These are phyloP conservation scores for Verasper variegatus DNA, from an alignment of 2,113 vertebrate genomes.

Conservation along the genomic window DNA sequence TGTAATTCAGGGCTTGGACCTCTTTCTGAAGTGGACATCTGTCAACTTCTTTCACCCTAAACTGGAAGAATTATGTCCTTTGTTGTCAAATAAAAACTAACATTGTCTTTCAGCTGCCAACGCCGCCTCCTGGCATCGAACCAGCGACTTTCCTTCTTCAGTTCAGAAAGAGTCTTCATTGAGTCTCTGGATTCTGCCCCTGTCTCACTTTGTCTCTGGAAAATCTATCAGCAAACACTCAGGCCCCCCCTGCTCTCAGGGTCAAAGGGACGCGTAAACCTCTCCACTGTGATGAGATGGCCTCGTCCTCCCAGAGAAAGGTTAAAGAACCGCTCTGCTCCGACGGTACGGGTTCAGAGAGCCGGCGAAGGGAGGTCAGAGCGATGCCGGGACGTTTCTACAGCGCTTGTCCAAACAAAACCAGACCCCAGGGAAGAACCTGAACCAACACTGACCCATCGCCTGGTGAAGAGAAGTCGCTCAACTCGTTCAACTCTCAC, in stretches of 20 bases:
- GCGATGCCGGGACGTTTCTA: no score
- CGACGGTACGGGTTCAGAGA: neutral
- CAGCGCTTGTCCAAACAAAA: neutral
- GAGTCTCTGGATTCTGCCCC: neutral
- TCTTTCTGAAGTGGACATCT: no score
- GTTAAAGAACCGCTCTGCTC: neutral
- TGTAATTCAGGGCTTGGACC: no score
- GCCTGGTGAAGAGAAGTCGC: no score
- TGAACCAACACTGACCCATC: neutral
- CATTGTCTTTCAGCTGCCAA: no score
- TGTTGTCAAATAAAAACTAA: no score
- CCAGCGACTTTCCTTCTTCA: neutral
- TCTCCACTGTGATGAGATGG: neutral
- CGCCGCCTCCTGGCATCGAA: no score
- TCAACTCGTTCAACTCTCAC: no score
- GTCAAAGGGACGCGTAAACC: constrained; percentile 15
- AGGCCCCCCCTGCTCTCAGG: constrained; percentile 1
- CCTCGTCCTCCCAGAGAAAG: neutral
- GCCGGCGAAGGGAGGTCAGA: neutral
- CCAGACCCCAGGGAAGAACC: neutral
- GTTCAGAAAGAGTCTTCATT: no score
- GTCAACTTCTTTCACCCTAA: no score
- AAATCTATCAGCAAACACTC: constrained; percentile 10
- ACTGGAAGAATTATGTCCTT: no score
- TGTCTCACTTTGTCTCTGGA: constrained; percentile 1